Conservation (phyloP, 2,888 invertebrate genomes). For the Epicampocera succincta region DNA sequence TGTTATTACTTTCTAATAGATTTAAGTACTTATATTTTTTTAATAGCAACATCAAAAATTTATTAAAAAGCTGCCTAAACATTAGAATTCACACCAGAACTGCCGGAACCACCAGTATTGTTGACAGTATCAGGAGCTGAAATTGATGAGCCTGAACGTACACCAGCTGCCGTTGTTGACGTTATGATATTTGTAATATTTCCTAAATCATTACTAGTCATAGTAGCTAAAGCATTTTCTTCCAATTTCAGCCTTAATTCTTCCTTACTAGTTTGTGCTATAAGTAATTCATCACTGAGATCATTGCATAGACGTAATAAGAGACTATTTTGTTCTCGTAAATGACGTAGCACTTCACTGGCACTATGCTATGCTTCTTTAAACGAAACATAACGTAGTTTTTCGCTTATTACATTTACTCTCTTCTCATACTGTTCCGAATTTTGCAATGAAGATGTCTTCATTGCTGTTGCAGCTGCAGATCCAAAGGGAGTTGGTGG, state of each 20-base stretch:
- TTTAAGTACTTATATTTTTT: no score
- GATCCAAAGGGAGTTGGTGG: slow-evolving; percentile 70
- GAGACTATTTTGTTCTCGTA: slow-evolving; percentile 93
- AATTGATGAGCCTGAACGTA: slow-evolving; percentile 75
- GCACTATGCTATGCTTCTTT: slow-evolving; percentile 80
- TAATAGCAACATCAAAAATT: slow-evolving; percentile 42
- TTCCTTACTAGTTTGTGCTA: slow-evolving; percentile 92
- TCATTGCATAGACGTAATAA: slow-evolving; percentile 93
- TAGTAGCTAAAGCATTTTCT: slow-evolving; percentile 38
- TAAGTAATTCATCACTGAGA: slow-evolving; percentile 92
- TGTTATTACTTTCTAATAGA: no score
- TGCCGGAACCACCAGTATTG: slow-evolving; percentile 79
- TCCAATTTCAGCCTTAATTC: slow-evolving; percentile 88
- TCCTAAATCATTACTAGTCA: slow-evolving; percentile 28
- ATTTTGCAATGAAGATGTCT: slow-evolving; percentile 73
- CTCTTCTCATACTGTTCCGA: slow-evolving; percentile 81
- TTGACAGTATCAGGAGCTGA: slow-evolving; percentile 79
- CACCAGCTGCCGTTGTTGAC: slow-evolving; percentile 19
- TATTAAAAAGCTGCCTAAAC: slow-evolving; percentile 73
- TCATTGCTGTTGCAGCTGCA: slow-evolving; percentile 67
- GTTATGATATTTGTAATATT: slow-evolving; percentile 35
- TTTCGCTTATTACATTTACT: slow-evolving; percentile 78
- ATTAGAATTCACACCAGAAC: slow-evolving; percentile 79
- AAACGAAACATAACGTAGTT: slow-evolving; percentile 81
- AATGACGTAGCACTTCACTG: slow-evolving; percentile 84